These are phyloP conservation scores for Hypomecis punctinalis DNA, from an alignment of 2,888 invertebrate species.

Conservation along the genomic window DNA sequence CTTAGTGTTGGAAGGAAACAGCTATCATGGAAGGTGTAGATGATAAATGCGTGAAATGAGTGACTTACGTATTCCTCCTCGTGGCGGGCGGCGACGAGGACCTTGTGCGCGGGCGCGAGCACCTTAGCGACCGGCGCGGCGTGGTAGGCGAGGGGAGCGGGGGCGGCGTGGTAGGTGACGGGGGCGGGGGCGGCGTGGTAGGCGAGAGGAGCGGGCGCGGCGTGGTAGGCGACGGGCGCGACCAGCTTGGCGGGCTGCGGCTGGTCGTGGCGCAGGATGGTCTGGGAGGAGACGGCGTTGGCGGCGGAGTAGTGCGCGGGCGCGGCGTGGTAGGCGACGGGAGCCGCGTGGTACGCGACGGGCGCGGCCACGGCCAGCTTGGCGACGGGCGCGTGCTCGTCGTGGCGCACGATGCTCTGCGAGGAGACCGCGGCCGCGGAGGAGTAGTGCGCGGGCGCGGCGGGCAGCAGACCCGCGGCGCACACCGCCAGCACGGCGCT, in stretches of 20 bases:
- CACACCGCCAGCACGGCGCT: slow-evolving; percentile 74
- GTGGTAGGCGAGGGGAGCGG: slow-evolving; percentile 46
- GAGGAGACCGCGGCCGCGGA: slow-evolving; percentile 72
- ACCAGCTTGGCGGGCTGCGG: slow-evolving; percentile 27
- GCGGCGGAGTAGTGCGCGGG: slow-evolving; percentile 61
- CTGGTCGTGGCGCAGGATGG: slow-evolving; percentile 64
- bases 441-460: slow-evolving; percentile 72
- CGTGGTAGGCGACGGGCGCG: slow-evolving; percentile 50
- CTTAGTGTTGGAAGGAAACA: neutral
- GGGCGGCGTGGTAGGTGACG: slow-evolving; percentile 46
- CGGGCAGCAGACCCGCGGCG: slow-evolving; percentile 66
- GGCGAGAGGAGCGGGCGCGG: slow-evolving; percentile 52
- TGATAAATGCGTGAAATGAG: slow-evolving; percentile 44
- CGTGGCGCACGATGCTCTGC: slow-evolving; percentile 67
- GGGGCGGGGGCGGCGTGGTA: slow-evolving; percentile 54
- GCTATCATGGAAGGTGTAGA: slow-evolving; percentile 3
- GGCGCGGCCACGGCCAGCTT: slow-evolving; percentile 48
- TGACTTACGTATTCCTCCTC: slow-evolving; percentile 64
- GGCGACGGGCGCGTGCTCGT: slow-evolving; percentile 52
- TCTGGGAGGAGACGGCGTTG: slow-evolving; percentile 67
- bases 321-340: slow-evolving; percentile 53
- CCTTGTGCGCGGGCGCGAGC: slow-evolving; percentile 53
- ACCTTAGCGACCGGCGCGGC: slow-evolving; percentile 55
- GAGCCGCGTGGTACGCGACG: slow-evolving; percentile 50
- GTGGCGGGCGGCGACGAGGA: slow-evolving; percentile 53